Evolutionary conservation across 1,140 invertebrate genomes (phyloP).

Genomic region (Fopius arisanus): DNA sequence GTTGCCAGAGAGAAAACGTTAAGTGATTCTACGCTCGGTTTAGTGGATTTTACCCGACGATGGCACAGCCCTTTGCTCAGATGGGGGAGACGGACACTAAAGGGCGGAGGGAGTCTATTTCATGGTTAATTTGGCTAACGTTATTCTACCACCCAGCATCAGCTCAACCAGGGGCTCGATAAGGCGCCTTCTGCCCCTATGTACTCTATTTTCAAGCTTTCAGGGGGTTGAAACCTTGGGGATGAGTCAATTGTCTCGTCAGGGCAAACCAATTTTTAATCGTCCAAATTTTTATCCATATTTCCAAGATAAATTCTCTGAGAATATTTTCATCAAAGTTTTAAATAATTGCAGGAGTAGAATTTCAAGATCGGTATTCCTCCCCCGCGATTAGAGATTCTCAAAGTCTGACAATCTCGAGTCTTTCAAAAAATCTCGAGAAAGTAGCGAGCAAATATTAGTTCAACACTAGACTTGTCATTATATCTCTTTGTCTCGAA

Average conservation of each 20-base stretch:
- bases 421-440: not conserved
- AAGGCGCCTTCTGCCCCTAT: slow-evolving; percentile 22
- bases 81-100: slow-evolving; percentile 50
- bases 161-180: not conserved
- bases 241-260: no score
- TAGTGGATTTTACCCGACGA: not conserved
- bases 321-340: not conserved
- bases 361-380: not conserved
- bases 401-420: not conserved
- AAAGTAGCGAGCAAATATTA: slow-evolving; percentile 58
- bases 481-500: slow-evolving; percentile 52
- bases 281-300: no score
- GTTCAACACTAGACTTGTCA: slow-evolving; percentile 59
- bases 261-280: no score
- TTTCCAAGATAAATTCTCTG: no score
- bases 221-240: no score
- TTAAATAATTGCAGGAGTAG: no score
- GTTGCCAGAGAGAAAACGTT: not conserved
- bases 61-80: not conserved
- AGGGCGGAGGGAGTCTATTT: slow-evolving; percentile 63
- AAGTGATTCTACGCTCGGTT: slow-evolving; percentile 27
- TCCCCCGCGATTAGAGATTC: not conserved
- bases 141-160: slow-evolving; percentile 52
- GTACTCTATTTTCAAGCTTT: not conserved
- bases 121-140: slow-evolving; percentile 66